These are phyloP conservation scores for Acrobasis suavella DNA, from an alignment of 2,888 invertebrate genomes.

Conservation along the genomic window DNA sequence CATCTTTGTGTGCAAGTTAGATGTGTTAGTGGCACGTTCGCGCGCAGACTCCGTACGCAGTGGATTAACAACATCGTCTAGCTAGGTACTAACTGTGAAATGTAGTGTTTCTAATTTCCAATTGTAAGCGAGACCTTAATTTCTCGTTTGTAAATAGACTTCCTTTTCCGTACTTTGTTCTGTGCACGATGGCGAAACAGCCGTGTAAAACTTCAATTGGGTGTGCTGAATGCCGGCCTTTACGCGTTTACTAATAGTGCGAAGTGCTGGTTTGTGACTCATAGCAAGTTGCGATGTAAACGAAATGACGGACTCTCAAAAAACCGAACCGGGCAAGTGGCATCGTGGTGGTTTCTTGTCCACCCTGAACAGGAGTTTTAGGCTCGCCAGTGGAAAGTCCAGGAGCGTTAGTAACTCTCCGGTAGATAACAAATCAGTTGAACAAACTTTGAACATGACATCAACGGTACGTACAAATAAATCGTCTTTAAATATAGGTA, in stretches of 20 bases:
- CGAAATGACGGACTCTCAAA: conserved; percentile 72
- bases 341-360: conserved; percentile 75
- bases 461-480: conserved; percentile 49
- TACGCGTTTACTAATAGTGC: conserved; percentile 59
- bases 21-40: conserved; percentile 44
- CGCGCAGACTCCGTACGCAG: conserved; percentile 58
- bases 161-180: conserved; percentile 39
- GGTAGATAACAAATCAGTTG: conserved; percentile 55
- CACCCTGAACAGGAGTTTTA: conserved; percentile 74
- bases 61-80: conserved; percentile 55
- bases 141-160: conserved; percentile 36
- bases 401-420: conserved; percentile 55
- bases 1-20: conserved; percentile 40
- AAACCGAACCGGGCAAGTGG: conserved; percentile 69
- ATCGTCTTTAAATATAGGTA: no score
- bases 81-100: conserved; percentile 37
- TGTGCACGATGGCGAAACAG: conserved; percentile 38
- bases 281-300: conserved; percentile 67
- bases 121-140: conserved; percentile 35
- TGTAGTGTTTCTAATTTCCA: conserved; percentile 38
- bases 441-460: conserved; percentile 55
- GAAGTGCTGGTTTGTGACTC: conserved; percentile 65
- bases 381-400: conserved; percentile 62
- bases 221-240: conserved; percentile 55
- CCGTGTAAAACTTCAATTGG: conserved; percentile 39